These are phyloP conservation scores for Nilaparvata lugens DNA, from an alignment of 1,140 invertebrate genomes.

Conservation along the genomic window DNA sequence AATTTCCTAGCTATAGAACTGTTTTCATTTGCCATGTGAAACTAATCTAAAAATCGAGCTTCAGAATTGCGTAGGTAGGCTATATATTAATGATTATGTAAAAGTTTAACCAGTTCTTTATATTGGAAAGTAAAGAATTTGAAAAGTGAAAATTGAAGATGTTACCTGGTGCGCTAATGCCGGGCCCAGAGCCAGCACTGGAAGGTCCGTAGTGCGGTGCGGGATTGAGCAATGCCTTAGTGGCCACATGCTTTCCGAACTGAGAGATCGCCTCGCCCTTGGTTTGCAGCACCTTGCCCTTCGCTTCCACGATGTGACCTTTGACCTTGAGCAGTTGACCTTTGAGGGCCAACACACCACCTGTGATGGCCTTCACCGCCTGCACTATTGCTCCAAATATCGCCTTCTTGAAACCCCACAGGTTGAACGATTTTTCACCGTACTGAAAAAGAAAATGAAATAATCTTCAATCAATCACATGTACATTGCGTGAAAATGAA, in stretches of 20 bases:
- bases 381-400: constrained; percentile 68
- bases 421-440: constrained; percentile 50
- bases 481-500: too few species aligned
- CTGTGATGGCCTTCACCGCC: constrained; percentile 75
- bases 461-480: too few species aligned
- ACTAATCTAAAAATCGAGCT: too few species aligned
- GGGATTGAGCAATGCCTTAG: constrained; percentile 51
- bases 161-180: constrained; percentile 1
- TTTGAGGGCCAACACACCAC: constrained; percentile 70
- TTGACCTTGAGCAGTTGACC: constrained; percentile 76
- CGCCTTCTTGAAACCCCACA: constrained; percentile 69
- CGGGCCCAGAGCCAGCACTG: background rate
- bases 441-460: constrained; percentile 29
- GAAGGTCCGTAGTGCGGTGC: constrained; percentile 2
- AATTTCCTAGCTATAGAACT: too few species aligned
- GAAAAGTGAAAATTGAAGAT: background rate
- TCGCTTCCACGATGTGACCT: constrained; percentile 59
- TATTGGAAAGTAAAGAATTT: too few species aligned
- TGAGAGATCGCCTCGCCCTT: constrained; percentile 65
- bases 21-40: too few species aligned
- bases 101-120: too few species aligned
- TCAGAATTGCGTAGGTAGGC: too few species aligned
- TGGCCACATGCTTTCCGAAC: constrained; percentile 64
- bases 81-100: too few species aligned
- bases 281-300: constrained; percentile 57